Percentiles rank a stretch among this genome's conserved stretches.
phyloP scores from a whole-genome alignment of 2,888 invertebrate species.

The Ryuthela nishihirai region DNA sequence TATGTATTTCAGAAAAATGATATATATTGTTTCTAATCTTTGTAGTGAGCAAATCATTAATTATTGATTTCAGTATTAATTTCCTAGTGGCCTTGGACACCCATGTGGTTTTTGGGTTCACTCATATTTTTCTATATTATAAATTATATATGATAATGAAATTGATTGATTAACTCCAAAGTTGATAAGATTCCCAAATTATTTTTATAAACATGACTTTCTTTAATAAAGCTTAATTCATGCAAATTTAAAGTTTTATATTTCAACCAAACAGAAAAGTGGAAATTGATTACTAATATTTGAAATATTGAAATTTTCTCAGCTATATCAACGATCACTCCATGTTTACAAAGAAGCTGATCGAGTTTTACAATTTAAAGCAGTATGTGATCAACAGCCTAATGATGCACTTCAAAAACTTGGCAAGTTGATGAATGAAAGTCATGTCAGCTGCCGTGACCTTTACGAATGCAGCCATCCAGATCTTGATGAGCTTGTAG shows the following conservation, averaged over 20 bases:
- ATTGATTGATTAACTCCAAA: too few relatives aligned
- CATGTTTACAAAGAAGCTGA: constrained; percentile 66
- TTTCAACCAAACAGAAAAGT: background rate
- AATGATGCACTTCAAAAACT: constrained; percentile 54
- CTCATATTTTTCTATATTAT: too few relatives aligned
- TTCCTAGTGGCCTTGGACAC: too few relatives aligned
- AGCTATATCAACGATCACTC: constrained; percentile 76
- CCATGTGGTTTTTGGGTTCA: too few relatives aligned
- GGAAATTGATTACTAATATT: background rate
- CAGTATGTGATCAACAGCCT: constrained; percentile 56
- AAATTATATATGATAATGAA: too few relatives aligned
- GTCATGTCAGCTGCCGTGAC: constrained; percentile 78
- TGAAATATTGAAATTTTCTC: constrained; percentile 50
- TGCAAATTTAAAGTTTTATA: background rate
- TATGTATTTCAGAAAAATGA: too few relatives aligned
- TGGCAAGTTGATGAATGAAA: constrained; percentile 79
- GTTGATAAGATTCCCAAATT: too few relatives aligned
- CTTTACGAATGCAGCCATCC: constrained; percentile 92
- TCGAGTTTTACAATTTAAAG: constrained; percentile 73
- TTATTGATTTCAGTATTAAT: too few relatives aligned
- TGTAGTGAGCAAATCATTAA: too few relatives aligned
- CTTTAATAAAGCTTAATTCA: background rate
- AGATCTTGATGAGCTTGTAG: constrained; percentile 76
- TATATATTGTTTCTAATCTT: too few relatives aligned
- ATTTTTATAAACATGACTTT: background rate